These are phyloP conservation scores for Hycleus cichorii DNA, from an alignment of 1,140 invertebrate species.

Conservation along the genomic window DNA sequence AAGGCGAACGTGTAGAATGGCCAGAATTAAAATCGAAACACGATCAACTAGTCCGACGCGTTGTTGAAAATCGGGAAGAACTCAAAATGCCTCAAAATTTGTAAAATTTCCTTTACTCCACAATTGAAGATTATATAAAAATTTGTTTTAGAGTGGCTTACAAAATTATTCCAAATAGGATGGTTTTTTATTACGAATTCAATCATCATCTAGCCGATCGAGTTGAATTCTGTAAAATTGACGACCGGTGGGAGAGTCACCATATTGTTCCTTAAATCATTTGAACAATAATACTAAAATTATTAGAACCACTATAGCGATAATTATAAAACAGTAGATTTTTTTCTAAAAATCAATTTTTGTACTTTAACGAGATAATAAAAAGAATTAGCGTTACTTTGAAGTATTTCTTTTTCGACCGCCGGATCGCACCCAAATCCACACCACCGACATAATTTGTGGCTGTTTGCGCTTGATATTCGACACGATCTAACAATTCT, in stretches of 20 bases:
- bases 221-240: constrained; percentile 25
- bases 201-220: constrained; percentile 38
- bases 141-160: constrained; percentile 38
- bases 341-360: neutral
- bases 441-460: constrained; percentile 59
- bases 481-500: constrained; percentile 62
- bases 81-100: constrained; percentile 16
- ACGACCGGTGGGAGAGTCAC: constrained; percentile 24
- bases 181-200: constrained; percentile 40
- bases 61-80: constrained; percentile 7
- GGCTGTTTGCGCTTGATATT: constrained; percentile 62
- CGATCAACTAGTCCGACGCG: constrained; percentile 19
- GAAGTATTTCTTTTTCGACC: constrained; percentile 30
- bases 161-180: constrained; percentile 36
- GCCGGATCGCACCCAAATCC: constrained; percentile 60
- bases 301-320: neutral
- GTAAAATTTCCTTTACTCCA: constrained; percentile 9
- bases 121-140: neutral
- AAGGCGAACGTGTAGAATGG: constrained; percentile 18
- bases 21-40: constrained; percentile 20
- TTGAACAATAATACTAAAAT: neutral
- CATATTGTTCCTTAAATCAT: neutral
- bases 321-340: neutral
- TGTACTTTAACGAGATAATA: neutral
- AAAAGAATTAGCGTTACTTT: constrained; percentile 24